Percentiles rank a stretch among this genome's conserved stretches.
phyloP scores from a whole-genome alignment of 2,888 invertebrate species.

The Drosophila hamatofila region DNA sequence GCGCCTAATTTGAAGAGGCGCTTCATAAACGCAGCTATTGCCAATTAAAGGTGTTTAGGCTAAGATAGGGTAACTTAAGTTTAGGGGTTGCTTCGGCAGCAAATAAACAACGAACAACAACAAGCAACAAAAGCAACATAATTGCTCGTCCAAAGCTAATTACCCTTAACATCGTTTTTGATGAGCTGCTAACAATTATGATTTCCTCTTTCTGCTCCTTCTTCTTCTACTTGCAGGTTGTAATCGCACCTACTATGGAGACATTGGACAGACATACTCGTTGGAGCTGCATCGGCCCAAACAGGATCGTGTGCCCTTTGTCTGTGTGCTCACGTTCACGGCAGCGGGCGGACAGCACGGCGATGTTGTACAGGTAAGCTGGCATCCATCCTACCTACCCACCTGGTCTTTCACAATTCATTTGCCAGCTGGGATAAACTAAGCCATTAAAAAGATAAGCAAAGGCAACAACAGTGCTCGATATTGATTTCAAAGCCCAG shows the following conservation, averaged over 20 bases:
- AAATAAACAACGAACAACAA: slow-evolving; percentile 18
- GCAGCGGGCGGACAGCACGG: slow-evolving; percentile 93
- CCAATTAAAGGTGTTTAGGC: slow-evolving; percentile 1
- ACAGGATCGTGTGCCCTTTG: slow-evolving; percentile 94
- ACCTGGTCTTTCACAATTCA: slow-evolving; percentile 61
- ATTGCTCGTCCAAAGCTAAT: slow-evolving; percentile 66
- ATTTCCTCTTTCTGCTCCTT: background rate
- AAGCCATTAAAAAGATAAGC: slow-evolving; percentile 77
- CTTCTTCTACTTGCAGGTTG: slow-evolving; percentile 86
- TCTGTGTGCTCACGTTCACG: slow-evolving; percentile 94
- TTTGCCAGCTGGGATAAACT: slow-evolving; percentile 73
- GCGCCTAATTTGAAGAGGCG: slow-evolving; percentile 22
- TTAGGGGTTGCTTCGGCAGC: slow-evolving; percentile 46
- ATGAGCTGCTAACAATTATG: slow-evolving; percentile 32
- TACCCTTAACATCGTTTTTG: slow-evolving; percentile 51
- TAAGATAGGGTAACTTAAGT: too few species aligned
- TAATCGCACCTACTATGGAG: slow-evolving; percentile 95
- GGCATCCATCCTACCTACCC: background rate
- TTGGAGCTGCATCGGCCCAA: slow-evolving; percentile 94
- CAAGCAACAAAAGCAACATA: slow-evolving; percentile 49
- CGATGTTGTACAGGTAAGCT: slow-evolving; percentile 93
- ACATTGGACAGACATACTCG: slow-evolving; percentile 94
- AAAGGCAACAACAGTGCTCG: slow-evolving; percentile 25
- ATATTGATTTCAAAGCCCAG: slow-evolving; percentile 79
- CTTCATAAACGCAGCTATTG: background rate